Evolutionary conservation across 2,797 vertebrate genomes (phyloP).

Genomic region (Syngnathus rostellatus): DNA sequence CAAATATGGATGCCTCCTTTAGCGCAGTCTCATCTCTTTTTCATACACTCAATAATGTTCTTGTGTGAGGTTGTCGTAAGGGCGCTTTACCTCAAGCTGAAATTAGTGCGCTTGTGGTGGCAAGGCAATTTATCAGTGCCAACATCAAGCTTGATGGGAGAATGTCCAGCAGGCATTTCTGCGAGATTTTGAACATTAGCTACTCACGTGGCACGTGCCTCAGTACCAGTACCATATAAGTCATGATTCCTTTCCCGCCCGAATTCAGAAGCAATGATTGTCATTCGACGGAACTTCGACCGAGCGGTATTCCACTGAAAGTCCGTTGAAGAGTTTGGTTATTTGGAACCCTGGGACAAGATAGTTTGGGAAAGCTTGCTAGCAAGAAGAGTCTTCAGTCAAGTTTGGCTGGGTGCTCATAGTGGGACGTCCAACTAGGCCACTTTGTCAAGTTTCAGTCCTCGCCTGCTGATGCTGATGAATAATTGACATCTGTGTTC

Average conservation of each 20-base stretch:
- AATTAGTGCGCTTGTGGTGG: not conserved
- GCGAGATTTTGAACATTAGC: not conserved
- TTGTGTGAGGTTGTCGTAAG: conserved; percentile 20
- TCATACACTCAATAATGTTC: conserved; percentile 50
- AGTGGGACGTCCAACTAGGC: conserved; percentile 11
- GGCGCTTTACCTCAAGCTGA: conserved; percentile 9
- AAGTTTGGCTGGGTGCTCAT: not conserved
- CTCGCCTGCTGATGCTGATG: conserved; percentile 48
- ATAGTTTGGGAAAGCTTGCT: not conserved
- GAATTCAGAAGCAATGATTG: too few relatives aligned
- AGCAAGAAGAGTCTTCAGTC: not conserved
- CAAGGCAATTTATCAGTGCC: not conserved
- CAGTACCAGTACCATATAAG: too few relatives aligned
- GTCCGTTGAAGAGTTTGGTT: too few relatives aligned
- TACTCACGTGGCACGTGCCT: not conserved
- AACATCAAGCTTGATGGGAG: not conserved
- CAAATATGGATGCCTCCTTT: conserved; percentile 64
- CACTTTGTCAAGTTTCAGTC: conserved; percentile 54
- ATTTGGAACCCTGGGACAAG: not conserved
- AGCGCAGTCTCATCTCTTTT: conserved; percentile 56
- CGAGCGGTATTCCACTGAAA: not conserved
- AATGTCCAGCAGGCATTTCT: not conserved
- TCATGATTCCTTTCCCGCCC: too few relatives aligned
- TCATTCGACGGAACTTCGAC: not conserved
- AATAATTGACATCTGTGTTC: conserved; percentile 70